Conservation (phyloP, 2,113 vertebrate genomes). For the Salvelinus alpinus region DNA sequence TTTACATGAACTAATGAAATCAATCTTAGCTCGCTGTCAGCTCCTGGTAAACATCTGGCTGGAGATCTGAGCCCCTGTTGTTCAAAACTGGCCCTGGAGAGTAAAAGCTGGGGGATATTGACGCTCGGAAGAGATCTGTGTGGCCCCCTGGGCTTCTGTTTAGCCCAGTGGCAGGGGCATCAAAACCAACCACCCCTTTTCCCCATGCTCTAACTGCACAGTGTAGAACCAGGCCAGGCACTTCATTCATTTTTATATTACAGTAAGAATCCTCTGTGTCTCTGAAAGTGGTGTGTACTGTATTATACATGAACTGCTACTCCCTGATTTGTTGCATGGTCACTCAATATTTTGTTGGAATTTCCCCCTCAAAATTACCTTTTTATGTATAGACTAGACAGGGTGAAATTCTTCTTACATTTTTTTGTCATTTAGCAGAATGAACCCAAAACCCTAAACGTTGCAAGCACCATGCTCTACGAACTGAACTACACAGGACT, state of each 20-base stretch:
- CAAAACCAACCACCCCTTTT: background rate
- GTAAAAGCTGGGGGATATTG: background rate
- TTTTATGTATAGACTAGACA: too few species aligned
- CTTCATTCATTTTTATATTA: background rate
- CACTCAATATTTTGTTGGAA: background rate
- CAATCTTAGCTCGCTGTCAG: constrained; percentile 20
- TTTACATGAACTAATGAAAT: constrained; percentile 35
- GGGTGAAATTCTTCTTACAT: background rate
- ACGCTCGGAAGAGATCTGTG: background rate
- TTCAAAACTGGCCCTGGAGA: constrained; percentile 19
- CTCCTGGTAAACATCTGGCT: constrained; percentile 22
- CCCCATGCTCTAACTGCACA: background rate
- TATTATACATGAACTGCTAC: background rate
- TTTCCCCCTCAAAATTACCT: too few species aligned
- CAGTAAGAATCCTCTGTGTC: background rate
- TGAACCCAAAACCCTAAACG: too few species aligned
- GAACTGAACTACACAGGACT: background rate
- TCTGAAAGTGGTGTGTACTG: background rate
- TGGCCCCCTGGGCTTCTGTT: constrained; percentile 7
- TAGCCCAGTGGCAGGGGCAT: background rate
- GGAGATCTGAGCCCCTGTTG: constrained; percentile 14
- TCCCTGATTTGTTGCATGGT: background rate
- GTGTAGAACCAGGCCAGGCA: background rate
- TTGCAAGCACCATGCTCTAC: too few species aligned
- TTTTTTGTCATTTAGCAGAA: background rate